Evolutionary conservation across 2,797 vertebrate species (phyloP).

Genomic region (Bradypodion ventrale): DNA sequence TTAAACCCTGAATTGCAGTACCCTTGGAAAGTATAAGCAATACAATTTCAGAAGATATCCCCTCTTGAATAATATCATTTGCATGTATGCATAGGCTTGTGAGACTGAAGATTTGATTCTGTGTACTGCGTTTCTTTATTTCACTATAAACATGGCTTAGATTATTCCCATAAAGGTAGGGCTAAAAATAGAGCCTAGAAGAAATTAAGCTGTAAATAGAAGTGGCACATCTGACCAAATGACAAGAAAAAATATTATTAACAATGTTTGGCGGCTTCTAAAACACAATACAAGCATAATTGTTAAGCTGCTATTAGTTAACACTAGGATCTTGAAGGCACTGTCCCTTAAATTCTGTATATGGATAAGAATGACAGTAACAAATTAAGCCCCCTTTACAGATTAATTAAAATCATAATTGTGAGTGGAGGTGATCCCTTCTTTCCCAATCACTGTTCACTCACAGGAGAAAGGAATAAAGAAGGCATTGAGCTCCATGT

Average conservation of each 20-base stretch:
- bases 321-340: background rate
- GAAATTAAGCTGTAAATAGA: slow-evolving; percentile 67
- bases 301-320: slow-evolving; percentile 19
- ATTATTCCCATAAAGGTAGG: slow-evolving; percentile 65
- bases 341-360: background rate
- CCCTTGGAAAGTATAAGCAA: slow-evolving; percentile 51
- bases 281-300: slow-evolving; percentile 52
- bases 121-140: slow-evolving; percentile 66
- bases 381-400: background rate
- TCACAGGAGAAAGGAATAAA: no score
- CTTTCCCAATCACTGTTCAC: no score
- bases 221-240: slow-evolving; percentile 69
- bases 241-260: slow-evolving; percentile 62
- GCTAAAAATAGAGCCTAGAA: slow-evolving; percentile 63
- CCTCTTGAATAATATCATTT: slow-evolving; percentile 43
- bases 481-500: no score
- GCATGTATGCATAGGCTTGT: slow-evolving; percentile 51
- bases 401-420: background rate
- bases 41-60: slow-evolving; percentile 56
- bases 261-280: slow-evolving; percentile 59
- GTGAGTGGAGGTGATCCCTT: no score
- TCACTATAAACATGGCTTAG: slow-evolving; percentile 66
- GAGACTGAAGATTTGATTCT: slow-evolving; percentile 61
- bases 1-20: slow-evolving; percentile 54
- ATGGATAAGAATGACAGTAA: background rate